A percentile compares a stretch with the other conserved stretches of the same genome.
phyloP scores from a whole-genome alignment of 2,113 vertebrate genomes.

The Hippocampus abdominalis region DNA sequence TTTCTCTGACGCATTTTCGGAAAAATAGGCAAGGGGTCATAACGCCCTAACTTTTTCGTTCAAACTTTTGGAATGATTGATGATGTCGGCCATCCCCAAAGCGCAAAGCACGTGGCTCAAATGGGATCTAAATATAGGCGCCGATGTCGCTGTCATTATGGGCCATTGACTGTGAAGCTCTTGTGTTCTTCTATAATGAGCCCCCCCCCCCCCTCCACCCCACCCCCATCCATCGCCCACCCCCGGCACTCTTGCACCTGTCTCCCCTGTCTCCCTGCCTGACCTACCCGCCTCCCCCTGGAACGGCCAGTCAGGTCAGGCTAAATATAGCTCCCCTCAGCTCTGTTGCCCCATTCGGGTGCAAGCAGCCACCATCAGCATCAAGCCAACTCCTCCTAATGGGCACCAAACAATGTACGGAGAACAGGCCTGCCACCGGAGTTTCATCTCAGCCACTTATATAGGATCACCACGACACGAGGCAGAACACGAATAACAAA shows the following conservation, averaged over 20 bases:
- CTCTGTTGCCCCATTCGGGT: constrained; percentile 26
- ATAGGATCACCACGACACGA: constrained; percentile 64
- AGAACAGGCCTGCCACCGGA: constrained; percentile 27
- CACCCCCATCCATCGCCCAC: too few relatives aligned
- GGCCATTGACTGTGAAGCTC: constrained; percentile 47
- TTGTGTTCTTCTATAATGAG: constrained; percentile 71
- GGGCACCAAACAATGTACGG: constrained; percentile 40
- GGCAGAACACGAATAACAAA: constrained; percentile 57
- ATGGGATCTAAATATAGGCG: constrained; percentile 58
- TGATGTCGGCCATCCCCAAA: constrained; percentile 7
- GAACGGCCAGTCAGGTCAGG: constrained; percentile 65
- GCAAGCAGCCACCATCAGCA: constrained; percentile 19
- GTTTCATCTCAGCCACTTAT: constrained; percentile 60
- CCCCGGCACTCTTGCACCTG: constrained; percentile 66
- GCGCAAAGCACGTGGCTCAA: constrained; percentile 19
- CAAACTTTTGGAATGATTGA: not conserved
- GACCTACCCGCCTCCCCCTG: constrained; percentile 29
- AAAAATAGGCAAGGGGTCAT: not conserved
- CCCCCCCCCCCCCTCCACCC: constrained; percentile 64
- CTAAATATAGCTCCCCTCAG: constrained; percentile 69
- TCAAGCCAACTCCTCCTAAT: constrained; percentile 20
- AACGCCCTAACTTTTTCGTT: not conserved
- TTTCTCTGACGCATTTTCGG: not conserved
- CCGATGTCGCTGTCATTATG: constrained; percentile 62
- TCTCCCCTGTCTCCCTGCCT: constrained; percentile 36